These are phyloP conservation scores for Gasteruption jaculator DNA, from an alignment of 2,888 invertebrate genomes.

Conservation along the genomic window DNA sequence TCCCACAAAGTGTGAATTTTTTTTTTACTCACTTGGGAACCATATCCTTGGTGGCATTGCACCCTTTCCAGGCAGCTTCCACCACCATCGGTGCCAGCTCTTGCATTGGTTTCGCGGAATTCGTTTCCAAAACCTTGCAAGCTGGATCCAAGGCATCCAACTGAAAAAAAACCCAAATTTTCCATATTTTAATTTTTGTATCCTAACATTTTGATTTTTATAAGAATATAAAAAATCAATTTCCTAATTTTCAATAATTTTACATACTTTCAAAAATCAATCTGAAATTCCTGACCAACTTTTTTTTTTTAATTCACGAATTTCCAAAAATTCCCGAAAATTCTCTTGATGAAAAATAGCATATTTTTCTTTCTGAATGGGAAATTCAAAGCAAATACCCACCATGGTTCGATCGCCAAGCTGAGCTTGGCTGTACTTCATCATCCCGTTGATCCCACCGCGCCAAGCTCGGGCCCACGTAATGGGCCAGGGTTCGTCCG, in stretches of 20 bases:
- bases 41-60: conserved; percentile 56
- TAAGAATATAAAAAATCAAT: too few relatives aligned
- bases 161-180: too few relatives aligned
- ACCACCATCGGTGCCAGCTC: conserved; percentile 46
- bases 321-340: too few relatives aligned
- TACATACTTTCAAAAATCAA: too few relatives aligned
- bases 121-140: conserved; percentile 47
- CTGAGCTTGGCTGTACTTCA: conserved; percentile 68
- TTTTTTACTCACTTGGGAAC: conserved; percentile 53
- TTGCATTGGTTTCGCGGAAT: conserved; percentile 37
- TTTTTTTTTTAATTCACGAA: too few relatives aligned
- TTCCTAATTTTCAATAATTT: too few relatives aligned
- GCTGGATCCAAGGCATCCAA: conserved; percentile 58
- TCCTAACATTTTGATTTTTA: too few relatives aligned
- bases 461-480: conserved; percentile 58
- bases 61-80: conserved; percentile 52
- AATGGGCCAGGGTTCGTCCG: conserved; percentile 21
- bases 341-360: too few relatives aligned
- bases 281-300: too few relatives aligned
- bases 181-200: too few relatives aligned
- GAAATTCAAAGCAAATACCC: too few relatives aligned
- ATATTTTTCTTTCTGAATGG: too few relatives aligned
- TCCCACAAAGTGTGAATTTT: conserved; percentile 1
- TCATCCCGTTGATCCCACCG: conserved; percentile 58
- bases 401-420: conserved; percentile 77